phyloP scores from a whole-genome alignment of 2,888 invertebrate genomes.

The Trachelus tabidus region DNA sequence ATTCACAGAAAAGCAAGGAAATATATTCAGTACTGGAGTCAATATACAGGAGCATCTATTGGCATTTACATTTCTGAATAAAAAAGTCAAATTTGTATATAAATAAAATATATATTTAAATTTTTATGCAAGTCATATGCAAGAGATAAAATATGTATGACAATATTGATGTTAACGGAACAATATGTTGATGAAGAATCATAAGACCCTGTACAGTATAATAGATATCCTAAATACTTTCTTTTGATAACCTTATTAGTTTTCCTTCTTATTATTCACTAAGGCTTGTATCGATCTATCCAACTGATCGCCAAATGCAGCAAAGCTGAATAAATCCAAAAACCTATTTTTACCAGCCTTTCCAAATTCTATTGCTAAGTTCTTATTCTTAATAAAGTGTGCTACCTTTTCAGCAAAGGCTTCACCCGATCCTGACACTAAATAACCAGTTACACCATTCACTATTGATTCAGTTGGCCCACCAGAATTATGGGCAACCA shows the following conservation, averaged over 20 bases:
- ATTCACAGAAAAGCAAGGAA: background rate
- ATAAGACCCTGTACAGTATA: background rate
- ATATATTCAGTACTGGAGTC: background rate
- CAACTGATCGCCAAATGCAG: slow-evolving; percentile 79
- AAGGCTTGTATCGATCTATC: slow-evolving; percentile 65
- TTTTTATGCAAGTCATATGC: background rate
- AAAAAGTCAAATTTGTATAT: background rate
- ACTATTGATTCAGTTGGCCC: slow-evolving; percentile 95
- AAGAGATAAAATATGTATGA: background rate
- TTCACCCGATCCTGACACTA: slow-evolving; percentile 77
- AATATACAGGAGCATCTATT: background rate
- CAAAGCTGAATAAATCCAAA: slow-evolving; percentile 84
- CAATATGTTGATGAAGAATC: background rate
- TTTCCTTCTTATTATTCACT: slow-evolving; percentile 28
- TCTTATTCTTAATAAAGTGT: slow-evolving; percentile 73
- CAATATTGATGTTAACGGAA: background rate
- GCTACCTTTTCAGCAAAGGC: slow-evolving; percentile 84
- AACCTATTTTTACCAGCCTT: slow-evolving; percentile 80
- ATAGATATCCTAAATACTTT: background rate
- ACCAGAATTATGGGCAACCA: slow-evolving; percentile 94
- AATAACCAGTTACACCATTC: slow-evolving; percentile 82
- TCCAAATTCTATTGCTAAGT: slow-evolving; percentile 77
- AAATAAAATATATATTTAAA: background rate
- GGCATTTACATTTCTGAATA: background rate
- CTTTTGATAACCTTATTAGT: background rate